Conservation (phyloP, 2,113 vertebrate genomes). For the Anthoscopus minutus region DNA sequence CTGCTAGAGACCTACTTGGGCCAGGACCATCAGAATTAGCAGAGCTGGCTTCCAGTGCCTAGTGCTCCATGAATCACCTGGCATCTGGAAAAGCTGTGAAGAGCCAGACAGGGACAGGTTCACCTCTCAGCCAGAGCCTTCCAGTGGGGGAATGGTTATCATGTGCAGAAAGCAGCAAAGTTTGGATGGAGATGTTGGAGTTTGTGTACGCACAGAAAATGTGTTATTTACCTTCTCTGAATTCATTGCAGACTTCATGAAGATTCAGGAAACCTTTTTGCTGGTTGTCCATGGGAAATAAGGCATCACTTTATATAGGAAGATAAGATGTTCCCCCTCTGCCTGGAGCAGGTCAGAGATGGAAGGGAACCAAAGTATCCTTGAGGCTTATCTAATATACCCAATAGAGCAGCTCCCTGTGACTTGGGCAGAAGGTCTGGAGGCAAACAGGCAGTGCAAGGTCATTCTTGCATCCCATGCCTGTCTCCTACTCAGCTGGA, state of each 20-base stretch:
- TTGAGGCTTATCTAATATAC: background rate
- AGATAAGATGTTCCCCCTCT: background rate
- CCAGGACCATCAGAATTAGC: background rate
- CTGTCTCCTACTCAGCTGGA: background rate
- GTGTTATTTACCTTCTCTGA: background rate
- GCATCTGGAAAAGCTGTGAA: background rate
- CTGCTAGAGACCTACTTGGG: background rate
- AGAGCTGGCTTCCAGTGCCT: background rate
- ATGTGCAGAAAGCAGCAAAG: background rate
- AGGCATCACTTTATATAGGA: background rate
- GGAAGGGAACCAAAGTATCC: background rate
- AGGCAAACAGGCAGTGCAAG: background rate
- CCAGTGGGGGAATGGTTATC: background rate
- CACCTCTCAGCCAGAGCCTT: background rate
- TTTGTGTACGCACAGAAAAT: rapidly evolving
- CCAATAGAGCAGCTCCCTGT: background rate
- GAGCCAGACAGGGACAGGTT: background rate
- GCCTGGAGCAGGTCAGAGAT: background rate
- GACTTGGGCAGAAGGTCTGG: background rate
- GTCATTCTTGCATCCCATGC: background rate
- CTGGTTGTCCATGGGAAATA: background rate
- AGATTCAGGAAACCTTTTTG: background rate
- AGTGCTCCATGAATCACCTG: background rate
- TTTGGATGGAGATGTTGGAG: background rate
- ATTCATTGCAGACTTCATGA: background rate